Conservation (phyloP, 2,113 vertebrate species). For the Climacteris rufus region DNA sequence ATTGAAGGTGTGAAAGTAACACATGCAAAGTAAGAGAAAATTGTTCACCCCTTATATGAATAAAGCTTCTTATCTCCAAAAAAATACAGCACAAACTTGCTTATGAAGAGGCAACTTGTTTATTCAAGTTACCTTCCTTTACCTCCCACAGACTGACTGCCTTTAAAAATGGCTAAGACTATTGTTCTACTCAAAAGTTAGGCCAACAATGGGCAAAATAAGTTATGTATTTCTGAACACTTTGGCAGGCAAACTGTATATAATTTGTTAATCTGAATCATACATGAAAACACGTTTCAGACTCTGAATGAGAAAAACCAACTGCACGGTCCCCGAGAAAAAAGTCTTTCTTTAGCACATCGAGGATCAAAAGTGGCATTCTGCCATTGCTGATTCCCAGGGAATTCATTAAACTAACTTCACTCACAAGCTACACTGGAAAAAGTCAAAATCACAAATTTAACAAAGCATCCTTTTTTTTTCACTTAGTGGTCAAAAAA, state of each 20-base stretch:
- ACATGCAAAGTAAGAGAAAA: neutral
- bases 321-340: neutral
- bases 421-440: neutral
- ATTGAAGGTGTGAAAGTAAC: neutral
- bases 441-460: too few relatives aligned
- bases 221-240: neutral
- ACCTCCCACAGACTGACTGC: neutral
- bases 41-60: neutral
- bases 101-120: neutral
- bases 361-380: neutral
- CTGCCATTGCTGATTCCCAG: neutral
- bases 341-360: neutral
- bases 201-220: neutral
- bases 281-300: neutral
- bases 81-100: neutral
- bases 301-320: neutral
- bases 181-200: neutral
- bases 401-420: neutral
- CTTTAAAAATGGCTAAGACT: neutral
- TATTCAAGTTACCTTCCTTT: neutral
- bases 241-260: neutral
- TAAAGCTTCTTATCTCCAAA: neutral
- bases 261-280: neutral
- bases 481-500: neutral
- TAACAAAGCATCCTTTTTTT: neutral